Evolutionary conservation across 2,797 vertebrate species (phyloP).

Genomic region (Lerista edwardsae): DNA sequence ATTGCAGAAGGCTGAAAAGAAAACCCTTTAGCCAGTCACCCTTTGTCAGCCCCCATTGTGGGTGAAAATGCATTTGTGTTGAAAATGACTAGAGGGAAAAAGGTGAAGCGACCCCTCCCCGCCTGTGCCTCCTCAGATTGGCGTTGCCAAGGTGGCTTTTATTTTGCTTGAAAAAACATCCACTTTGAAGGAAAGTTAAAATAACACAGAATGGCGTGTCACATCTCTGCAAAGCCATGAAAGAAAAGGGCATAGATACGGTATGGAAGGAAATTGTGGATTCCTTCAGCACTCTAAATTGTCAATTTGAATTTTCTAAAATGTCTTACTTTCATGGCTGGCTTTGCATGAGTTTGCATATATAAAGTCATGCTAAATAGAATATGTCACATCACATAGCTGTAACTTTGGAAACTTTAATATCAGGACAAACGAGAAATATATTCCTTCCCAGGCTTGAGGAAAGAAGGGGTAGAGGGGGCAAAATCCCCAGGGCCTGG

Average conservation of each 20-base stretch:
- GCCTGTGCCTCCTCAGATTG: not conserved
- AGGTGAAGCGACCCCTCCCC: not conserved
- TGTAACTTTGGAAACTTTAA: slow-evolving; percentile 38
- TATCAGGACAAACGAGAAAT: slow-evolving; percentile 57
- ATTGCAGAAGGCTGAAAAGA: not conserved
- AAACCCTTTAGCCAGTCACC: not conserved
- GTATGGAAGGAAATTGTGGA: not conserved
- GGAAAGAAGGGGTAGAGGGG: too few relatives aligned
- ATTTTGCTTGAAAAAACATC: not conserved
- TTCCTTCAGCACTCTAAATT: slow-evolving; percentile 11
- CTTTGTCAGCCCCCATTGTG: too few relatives aligned
- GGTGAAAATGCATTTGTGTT: not conserved
- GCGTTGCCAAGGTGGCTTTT: not conserved
- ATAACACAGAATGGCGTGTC: not conserved
- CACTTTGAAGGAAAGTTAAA: not conserved
- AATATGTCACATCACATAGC: slow-evolving; percentile 54
- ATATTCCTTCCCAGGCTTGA: too few relatives aligned
- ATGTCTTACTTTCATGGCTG: slow-evolving; percentile 24
- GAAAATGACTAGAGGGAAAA: not conserved
- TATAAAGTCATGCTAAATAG: slow-evolving; percentile 65
- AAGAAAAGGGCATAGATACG: not conserved
- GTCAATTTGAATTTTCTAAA: slow-evolving; percentile 32
- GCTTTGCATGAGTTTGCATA: slow-evolving; percentile 55
- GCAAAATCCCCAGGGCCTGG: too few relatives aligned
- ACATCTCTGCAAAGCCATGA: not conserved